phyloP scores from a whole-genome alignment of 2,888 invertebrate genomes.

The Sipha maydis region DNA sequence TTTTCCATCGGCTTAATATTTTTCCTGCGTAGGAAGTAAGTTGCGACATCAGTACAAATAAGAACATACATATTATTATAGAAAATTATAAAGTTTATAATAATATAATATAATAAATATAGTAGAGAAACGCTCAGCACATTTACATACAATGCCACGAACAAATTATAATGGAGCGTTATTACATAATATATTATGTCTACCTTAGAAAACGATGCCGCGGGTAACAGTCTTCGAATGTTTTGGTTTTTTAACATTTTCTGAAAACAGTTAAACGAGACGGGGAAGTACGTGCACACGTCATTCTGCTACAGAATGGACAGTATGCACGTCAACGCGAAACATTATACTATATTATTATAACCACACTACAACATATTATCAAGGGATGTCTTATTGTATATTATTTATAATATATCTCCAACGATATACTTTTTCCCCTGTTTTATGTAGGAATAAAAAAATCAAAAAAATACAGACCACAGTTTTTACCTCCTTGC shows the following conservation, averaged over 20 bases:
- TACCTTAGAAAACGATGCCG: conserved; percentile 76
- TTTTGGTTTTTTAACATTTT: conserved; percentile 76
- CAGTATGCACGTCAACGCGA: conserved; percentile 31
- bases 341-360: conserved; percentile 1
- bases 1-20: background rate
- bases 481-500: conserved; percentile 97
- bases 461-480: conserved; percentile 76
- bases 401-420: too few relatives aligned
- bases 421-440: too few relatives aligned
- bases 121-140: conserved; percentile 48
- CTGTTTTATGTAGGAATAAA: background rate
- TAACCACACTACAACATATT: background rate
- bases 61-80: background rate
- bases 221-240: conserved; percentile 74
- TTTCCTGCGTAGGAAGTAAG: background rate
- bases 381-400: background rate
- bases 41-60: background rate
- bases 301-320: conserved; percentile 51
- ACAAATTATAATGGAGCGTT: conserved; percentile 36
- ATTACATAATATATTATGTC: conserved; percentile 64
- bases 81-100: too few relatives aligned
- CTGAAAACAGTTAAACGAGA: conserved; percentile 71
- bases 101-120: background rate
- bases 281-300: conserved; percentile 62
- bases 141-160: conserved; percentile 52